These are phyloP conservation scores for Channa argus DNA, from an alignment of 2,113 vertebrate species.

Conservation along the genomic window DNA sequence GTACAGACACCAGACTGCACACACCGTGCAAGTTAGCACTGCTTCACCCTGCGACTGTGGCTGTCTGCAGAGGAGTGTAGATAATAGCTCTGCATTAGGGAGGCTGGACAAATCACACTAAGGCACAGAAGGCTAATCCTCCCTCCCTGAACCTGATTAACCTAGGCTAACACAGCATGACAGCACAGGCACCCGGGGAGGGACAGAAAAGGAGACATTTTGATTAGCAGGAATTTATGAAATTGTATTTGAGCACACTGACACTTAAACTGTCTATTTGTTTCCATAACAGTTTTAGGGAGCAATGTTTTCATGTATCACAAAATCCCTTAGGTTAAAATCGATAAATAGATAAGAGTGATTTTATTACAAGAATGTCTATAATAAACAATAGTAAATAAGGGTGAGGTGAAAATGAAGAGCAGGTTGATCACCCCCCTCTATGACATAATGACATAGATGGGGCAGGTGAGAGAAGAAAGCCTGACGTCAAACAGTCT, in stretches of 20 bases:
- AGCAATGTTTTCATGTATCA: too few relatives aligned
- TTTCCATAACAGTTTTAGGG: not conserved
- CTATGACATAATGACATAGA: slow-evolving; percentile 33
- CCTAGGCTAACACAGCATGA: slow-evolving; percentile 55
- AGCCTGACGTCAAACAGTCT: slow-evolving; percentile 60
- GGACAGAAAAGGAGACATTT: not conserved
- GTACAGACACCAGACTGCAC: not conserved
- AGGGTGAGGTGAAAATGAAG: slow-evolving; percentile 1
- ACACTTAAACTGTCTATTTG: not conserved
- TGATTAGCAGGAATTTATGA: not conserved
- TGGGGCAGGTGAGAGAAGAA: slow-evolving; percentile 20
- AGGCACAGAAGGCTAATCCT: slow-evolving; percentile 73
- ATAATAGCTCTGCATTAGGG: slow-evolving; percentile 63
- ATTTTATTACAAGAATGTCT: too few relatives aligned
- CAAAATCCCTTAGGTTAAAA: too few relatives aligned
- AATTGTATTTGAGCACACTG: not conserved
- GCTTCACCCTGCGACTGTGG: slow-evolving; percentile 19
- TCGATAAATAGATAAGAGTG: too few relatives aligned
- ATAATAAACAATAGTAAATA: too few relatives aligned
- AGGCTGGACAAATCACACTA: slow-evolving; percentile 48
- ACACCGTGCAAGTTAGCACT: not conserved
- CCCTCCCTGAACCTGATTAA: slow-evolving; percentile 75
- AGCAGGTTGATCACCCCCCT: slow-evolving; percentile 29
- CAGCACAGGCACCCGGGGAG: slow-evolving; percentile 14
- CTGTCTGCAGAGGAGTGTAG: slow-evolving; percentile 41